Percentiles rank a stretch among this genome's conserved stretches.
phyloP scores from a whole-genome alignment of 2,113 vertebrate species.

The Tupaia tana region DNA sequence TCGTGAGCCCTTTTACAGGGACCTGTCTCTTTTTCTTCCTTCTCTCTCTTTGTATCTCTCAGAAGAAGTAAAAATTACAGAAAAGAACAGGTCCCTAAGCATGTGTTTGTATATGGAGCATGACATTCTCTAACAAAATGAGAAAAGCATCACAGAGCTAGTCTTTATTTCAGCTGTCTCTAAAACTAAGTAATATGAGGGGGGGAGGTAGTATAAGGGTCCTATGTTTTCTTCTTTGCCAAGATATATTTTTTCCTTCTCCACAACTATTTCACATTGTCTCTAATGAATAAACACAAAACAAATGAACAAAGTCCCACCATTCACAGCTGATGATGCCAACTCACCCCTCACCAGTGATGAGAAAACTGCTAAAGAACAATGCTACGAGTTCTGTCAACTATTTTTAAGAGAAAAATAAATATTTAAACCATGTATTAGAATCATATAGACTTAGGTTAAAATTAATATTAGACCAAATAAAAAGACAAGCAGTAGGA shows the following conservation, averaged over 20 bases:
- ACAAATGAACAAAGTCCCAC: neutral
- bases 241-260: neutral
- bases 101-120: neutral
- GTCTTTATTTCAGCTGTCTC: conserved; percentile 43
- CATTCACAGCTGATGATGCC: neutral
- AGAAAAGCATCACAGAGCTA: neutral
- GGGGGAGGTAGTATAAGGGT: neutral
- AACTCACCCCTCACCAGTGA: neutral
- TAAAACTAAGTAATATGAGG: neutral
- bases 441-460: neutral
- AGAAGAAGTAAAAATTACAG: no score
- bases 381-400: neutral
- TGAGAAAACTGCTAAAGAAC: conserved; percentile 45
- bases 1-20: no score
- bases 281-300: conserved; percentile 19
- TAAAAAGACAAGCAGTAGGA: neutral
- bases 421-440: conserved; percentile 1
- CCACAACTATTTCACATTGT: neutral
- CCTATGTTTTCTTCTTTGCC: neutral
- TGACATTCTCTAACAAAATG: neutral
- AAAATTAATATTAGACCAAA: conserved; percentile 22
- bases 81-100: neutral
- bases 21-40: no score
- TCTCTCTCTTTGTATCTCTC: no score
- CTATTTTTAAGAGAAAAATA: conserved; percentile 13